Percentiles rank a stretch among this genome's conserved stretches.
These are phyloP conservation scores for Drosophila elegans DNA, from an alignment of 1,140 invertebrate species.

Conservation along the genomic window DNA sequence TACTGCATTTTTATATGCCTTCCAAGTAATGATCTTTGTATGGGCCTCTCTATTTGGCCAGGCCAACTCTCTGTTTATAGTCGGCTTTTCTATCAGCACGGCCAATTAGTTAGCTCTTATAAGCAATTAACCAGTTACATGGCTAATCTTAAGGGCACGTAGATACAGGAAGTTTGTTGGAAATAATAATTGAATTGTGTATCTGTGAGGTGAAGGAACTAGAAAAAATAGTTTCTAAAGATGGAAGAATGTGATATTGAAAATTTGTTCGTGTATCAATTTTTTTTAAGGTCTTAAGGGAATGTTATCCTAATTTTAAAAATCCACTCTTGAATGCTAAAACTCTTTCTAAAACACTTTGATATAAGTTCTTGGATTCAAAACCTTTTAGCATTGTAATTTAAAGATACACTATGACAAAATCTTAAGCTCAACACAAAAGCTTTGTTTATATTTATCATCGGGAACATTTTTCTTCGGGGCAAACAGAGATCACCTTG, in stretches of 20 bases:
- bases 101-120: constrained; percentile 40
- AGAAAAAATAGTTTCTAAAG: neutral
- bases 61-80: constrained; percentile 30
- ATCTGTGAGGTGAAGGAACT: constrained; percentile 28
- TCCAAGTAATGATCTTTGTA: constrained; percentile 24
- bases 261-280: neutral
- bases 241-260: constrained; percentile 1
- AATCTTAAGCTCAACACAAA: neutral
- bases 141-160: constrained; percentile 37
- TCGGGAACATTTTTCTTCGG: constrained; percentile 57
- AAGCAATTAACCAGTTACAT: constrained; percentile 44
- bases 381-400: constrained; percentile 1
- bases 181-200: constrained; percentile 43
- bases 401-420: neutral
- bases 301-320: no score
- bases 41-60: constrained; percentile 28
- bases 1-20: constrained; percentile 30
- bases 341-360: neutral
- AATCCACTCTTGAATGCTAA: no score
- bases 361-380: neutral
- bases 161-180: constrained; percentile 38
- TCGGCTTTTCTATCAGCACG: constrained; percentile 17
- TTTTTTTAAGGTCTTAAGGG: neutral
- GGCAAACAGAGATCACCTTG: constrained; percentile 62
- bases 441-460: constrained; percentile 33